Evolutionary conservation across 2,113 vertebrate genomes (phyloP).

Genomic region (Neodontobutis hainanensis): DNA sequence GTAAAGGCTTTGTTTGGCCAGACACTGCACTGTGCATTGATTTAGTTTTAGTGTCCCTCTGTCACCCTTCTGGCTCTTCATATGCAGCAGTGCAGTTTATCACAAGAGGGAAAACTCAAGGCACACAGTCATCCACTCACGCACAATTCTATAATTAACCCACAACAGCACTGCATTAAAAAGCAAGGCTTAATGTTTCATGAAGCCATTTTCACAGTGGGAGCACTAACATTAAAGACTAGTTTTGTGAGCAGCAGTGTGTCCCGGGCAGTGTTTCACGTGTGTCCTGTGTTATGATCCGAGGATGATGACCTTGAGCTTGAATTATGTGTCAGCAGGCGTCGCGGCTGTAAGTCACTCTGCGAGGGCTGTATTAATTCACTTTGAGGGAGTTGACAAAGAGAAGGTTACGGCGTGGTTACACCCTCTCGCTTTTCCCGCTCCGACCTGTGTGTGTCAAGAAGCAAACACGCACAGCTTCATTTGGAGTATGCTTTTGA

Average conservation of each 20-base stretch:
- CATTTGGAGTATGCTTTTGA: slow-evolving; percentile 42
- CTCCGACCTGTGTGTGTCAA: slow-evolving; percentile 9
- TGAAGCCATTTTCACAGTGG: slow-evolving; percentile 50
- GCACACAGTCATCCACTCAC: slow-evolving; percentile 27
- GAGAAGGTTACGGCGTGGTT: slow-evolving; percentile 31
- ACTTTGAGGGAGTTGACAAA: slow-evolving; percentile 43
- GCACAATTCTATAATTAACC: slow-evolving; percentile 52
- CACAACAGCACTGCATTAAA: slow-evolving; percentile 27
- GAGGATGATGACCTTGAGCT: slow-evolving; percentile 45
- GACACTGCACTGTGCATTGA: slow-evolving; percentile 18
- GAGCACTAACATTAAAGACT: slow-evolving; percentile 29
- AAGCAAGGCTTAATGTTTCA: slow-evolving; percentile 62
- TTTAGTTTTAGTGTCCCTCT: slow-evolving; percentile 25
- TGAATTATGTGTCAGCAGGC: slow-evolving; percentile 33
- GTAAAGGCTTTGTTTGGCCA: slow-evolving; percentile 18
- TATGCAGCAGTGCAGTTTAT: slow-evolving; percentile 37
- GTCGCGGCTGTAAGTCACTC: slow-evolving; percentile 25
- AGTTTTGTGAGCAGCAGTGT: slow-evolving; percentile 12
- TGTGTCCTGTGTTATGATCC: slow-evolving; percentile 23
- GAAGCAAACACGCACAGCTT: slow-evolving; percentile 34
- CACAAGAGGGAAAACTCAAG: slow-evolving; percentile 12
- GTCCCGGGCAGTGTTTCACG: slow-evolving; percentile 30
- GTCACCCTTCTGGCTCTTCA: slow-evolving; percentile 20
- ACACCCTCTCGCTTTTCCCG: slow-evolving; percentile 24
- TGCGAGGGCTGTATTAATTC: slow-evolving; percentile 23